Conservation (phyloP, 1,140 invertebrate genomes). For the Catajapyx aquilonaris region DNA sequence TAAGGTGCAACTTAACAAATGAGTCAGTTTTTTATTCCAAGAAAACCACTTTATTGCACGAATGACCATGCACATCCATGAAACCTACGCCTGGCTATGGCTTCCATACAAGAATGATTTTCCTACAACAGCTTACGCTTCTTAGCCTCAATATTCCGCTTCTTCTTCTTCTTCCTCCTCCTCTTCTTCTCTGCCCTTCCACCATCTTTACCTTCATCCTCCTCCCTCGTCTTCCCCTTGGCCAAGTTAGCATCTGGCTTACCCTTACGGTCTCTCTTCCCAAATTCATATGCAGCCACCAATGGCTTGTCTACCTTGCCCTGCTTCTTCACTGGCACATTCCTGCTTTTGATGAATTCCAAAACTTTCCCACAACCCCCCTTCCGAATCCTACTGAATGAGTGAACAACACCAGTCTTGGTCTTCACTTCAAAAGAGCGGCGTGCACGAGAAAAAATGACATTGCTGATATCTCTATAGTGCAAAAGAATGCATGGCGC, state of each 20-base stretch:
- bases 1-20: too few relatives aligned
- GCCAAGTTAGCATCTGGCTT: slow-evolving; percentile 93
- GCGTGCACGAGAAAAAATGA: slow-evolving; percentile 89
- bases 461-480: slow-evolving; percentile 87
- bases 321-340: slow-evolving; percentile 84
- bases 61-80: too few relatives aligned
- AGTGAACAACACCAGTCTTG: slow-evolving; percentile 71
- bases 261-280: slow-evolving; percentile 78
- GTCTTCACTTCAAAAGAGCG: slow-evolving; percentile 96
- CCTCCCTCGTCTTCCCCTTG: slow-evolving; percentile 77
- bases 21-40: too few relatives aligned
- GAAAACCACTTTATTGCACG: too few relatives aligned
- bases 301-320: slow-evolving; percentile 43
- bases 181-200: slow-evolving; percentile 27
- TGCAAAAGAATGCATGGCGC: slow-evolving; percentile 96
- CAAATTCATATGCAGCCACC: slow-evolving; percentile 60
- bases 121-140: too few relatives aligned
- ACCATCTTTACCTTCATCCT: slow-evolving; percentile 28
- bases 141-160: slow-evolving; percentile 27
- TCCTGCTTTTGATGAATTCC: slow-evolving; percentile 86
- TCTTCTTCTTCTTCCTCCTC: slow-evolving; percentile 32
- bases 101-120: too few relatives aligned
- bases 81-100: too few relatives aligned
- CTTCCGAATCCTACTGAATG: slow-evolving; percentile 96
- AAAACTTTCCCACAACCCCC: slow-evolving; percentile 93